phyloP scores from a whole-genome alignment of 1,140 invertebrate genomes.

The Heliconius congener region DNA sequence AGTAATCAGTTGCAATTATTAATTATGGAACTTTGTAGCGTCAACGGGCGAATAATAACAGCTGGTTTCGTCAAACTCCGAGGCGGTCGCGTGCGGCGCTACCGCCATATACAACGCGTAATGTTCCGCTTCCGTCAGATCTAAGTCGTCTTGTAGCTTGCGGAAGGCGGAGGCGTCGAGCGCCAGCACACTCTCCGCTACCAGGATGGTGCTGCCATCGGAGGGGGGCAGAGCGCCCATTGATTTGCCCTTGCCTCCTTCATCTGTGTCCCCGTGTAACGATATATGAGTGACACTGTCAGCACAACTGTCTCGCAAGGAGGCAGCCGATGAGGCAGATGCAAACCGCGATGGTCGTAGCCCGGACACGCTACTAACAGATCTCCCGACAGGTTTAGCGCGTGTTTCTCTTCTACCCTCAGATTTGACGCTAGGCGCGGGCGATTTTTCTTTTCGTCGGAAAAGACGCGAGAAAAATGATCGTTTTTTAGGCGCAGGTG shows the following conservation, averaged over 20 bases:
- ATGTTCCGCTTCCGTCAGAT: conserved; percentile 92
- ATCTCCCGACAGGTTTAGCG: conserved; percentile 78
- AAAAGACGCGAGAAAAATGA: conserved; percentile 77
- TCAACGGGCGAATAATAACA: conserved; percentile 93
- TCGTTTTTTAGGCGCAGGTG: conserved; percentile 72
- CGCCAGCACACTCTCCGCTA: conserved; percentile 77
- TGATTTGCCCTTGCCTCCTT: conserved; percentile 6
- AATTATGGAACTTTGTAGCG: conserved; percentile 84
- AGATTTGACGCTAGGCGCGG: conserved; percentile 65
- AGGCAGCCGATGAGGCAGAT: conserved; percentile 67
- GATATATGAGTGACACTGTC: conserved; percentile 84
- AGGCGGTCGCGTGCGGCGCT: conserved; percentile 90
- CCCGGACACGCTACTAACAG: conserved; percentile 82
- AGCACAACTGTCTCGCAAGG: conserved; percentile 75
- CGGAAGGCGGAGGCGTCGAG: conserved; percentile 70
- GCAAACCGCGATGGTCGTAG: conserved; percentile 76
- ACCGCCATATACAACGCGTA: conserved; percentile 92
- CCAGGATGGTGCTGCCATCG: conserved; percentile 68
- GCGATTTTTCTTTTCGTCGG: conserved; percentile 72
- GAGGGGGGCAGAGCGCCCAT: conserved; percentile 47
- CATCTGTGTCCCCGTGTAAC: conserved; percentile 81
- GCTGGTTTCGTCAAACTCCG: conserved; percentile 93
- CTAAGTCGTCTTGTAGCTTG: conserved; percentile 75
- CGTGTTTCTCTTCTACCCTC: conserved; percentile 56
- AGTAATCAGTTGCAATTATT: neutral